Percentiles rank a stretch among this genome's conserved stretches.
These are phyloP conservation scores for Erythrocercus mccallii DNA, from an alignment of 2,113 vertebrate species.

Conservation along the genomic window DNA sequence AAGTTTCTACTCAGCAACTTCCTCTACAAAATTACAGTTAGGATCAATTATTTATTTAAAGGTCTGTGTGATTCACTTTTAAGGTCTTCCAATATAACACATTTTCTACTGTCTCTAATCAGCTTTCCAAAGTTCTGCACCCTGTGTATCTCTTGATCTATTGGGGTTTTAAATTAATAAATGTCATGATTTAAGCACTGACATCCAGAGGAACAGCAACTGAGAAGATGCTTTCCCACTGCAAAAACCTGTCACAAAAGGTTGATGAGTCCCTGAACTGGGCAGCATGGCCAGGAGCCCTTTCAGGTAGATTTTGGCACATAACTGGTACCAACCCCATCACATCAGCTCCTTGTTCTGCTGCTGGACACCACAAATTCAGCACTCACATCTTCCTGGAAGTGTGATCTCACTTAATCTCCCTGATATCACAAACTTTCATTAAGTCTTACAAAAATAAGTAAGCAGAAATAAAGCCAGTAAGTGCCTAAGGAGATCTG, in stretches of 20 bases:
- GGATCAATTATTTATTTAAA: not conserved
- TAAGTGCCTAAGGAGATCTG: not conserved
- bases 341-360: not conserved
- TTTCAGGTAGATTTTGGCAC: not conserved
- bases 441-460: not conserved
- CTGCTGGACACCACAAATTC: not conserved
- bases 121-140: not conserved
- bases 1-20: slow-evolving; percentile 27
- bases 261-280: not conserved
- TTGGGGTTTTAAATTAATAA: not conserved
- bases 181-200: not conserved
- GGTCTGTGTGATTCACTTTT: not conserved
- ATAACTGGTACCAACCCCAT: not conserved
- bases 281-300: not conserved
- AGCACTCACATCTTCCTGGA: not conserved
- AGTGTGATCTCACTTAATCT: not conserved
- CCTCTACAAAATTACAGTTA: not conserved
- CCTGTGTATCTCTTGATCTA: not conserved
- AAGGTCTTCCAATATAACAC: not conserved
- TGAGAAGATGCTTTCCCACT: not conserved
- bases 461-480: not conserved
- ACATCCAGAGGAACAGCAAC: not conserved
- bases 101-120: not conserved
- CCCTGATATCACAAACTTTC: not conserved
- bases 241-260: not conserved